These are phyloP conservation scores for Caenorhabditis panamensis DNA, from an alignment of 2,888 invertebrate genomes.

Conservation along the genomic window DNA sequence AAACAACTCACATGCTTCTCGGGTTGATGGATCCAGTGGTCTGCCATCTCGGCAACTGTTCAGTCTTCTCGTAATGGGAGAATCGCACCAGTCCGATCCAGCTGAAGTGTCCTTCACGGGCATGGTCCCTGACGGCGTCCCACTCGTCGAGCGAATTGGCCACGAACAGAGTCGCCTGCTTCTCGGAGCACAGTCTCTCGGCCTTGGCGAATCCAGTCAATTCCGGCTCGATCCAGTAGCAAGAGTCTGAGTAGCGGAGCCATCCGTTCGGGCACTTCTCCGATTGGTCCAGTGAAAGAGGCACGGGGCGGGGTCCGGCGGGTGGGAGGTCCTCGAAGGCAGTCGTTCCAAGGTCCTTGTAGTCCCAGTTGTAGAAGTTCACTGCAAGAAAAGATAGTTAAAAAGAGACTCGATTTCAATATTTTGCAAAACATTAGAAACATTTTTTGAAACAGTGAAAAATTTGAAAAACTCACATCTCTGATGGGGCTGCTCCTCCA, in stretches of 20 bases:
- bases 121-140: slow-evolving; percentile 7
- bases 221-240: slow-evolving; percentile 57
- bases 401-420: no score
- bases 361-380: slow-evolving; percentile 44
- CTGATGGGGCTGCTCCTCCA: slow-evolving; percentile 37
- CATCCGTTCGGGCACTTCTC: slow-evolving; percentile 58
- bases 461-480: slow-evolving; percentile 20
- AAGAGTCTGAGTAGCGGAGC: slow-evolving; percentile 51
- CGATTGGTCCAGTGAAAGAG: slow-evolving; percentile 26
- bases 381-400: slow-evolving; percentile 9
- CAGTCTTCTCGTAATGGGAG: slow-evolving; percentile 23
- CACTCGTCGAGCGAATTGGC: slow-evolving; percentile 58
- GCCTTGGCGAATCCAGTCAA: slow-evolving; percentile 50
- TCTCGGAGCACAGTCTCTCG: slow-evolving; percentile 45
- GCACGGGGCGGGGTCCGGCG: background rate
- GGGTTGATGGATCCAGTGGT: slow-evolving; percentile 41
- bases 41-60: slow-evolving; percentile 41
- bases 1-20: slow-evolving; percentile 13
- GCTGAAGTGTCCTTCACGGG: slow-evolving; percentile 26
- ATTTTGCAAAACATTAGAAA: no score
- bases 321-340: slow-evolving; percentile 32
- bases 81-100: slow-evolving; percentile 59
- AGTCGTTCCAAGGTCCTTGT: slow-evolving; percentile 28
- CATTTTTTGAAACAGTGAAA: no score
- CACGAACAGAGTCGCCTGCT: slow-evolving; percentile 56